Conservation (phyloP, 2,113 vertebrate genomes). For the Sterna hirundo region DNA sequence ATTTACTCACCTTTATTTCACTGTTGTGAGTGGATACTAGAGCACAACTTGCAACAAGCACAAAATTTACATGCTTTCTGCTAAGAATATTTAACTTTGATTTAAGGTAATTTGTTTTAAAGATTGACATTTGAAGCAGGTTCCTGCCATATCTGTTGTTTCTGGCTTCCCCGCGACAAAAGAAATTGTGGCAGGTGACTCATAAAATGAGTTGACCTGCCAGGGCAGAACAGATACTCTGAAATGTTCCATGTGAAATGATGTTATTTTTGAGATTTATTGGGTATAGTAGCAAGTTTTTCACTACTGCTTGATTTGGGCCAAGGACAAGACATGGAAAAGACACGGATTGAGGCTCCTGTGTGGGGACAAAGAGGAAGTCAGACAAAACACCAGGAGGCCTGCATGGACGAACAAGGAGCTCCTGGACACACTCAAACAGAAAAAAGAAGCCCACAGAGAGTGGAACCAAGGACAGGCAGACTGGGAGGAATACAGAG, state of each 20-base stretch:
- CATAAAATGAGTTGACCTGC: constrained; percentile 9
- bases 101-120: constrained; percentile 46
- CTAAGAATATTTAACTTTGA: constrained; percentile 55
- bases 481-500: no score
- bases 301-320: neutral
- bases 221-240: neutral
- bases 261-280: neutral
- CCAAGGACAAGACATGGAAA: neutral
- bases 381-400: no score
- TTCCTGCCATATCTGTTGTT: constrained; percentile 21
- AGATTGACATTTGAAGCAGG: constrained; percentile 48
- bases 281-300: neutral
- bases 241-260: neutral
- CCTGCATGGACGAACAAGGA: no score
- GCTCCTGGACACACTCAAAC: no score
- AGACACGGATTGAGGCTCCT: neutral
- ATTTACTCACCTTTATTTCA: constrained; percentile 36
- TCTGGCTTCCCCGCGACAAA: constrained; percentile 28
- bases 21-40: neutral
- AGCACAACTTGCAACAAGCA: constrained; percentile 18
- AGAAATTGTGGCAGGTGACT: constrained; percentile 26
- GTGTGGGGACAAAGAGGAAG: neutral
- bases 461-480: no score
- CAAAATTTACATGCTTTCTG: constrained; percentile 20
- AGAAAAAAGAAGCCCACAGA: no score